phyloP scores from a whole-genome alignment of 53 echinoderm and acorn worm genomes.

The Crossaster papposus region DNA sequence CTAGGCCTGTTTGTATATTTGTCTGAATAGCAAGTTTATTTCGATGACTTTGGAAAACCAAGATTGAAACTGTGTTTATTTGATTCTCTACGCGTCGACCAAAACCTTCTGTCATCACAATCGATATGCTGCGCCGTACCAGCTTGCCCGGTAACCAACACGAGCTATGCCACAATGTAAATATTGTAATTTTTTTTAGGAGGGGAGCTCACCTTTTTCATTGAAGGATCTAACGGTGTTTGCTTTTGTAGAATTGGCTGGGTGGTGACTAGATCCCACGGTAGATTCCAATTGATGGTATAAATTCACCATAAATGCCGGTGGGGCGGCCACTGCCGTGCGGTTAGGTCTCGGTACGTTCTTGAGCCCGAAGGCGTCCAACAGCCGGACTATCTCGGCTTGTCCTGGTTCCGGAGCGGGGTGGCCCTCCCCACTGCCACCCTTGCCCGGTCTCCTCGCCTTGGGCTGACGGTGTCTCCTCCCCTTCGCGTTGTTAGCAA shows the following conservation, averaged over 20 bases:
- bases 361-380: conserved; percentile 72
- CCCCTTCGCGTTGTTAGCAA: conserved; percentile 6
- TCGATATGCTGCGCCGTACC: background rate
- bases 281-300: conserved; percentile 59
- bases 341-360: conserved; percentile 59
- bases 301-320: conserved; percentile 67
- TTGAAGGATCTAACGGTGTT: conserved; percentile 72
- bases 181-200: background rate
- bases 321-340: conserved; percentile 56
- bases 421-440: background rate
- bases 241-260: conserved; percentile 43
- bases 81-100: background rate
- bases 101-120: background rate
- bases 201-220: conserved; percentile 59
- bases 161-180: background rate
- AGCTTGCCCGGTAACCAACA: background rate
- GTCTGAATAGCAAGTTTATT: background rate
- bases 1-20: background rate
- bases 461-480: conserved; percentile 28
- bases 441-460: conserved; percentile 26
- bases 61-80: conserved; percentile 3
- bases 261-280: background rate
- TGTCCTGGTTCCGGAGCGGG: conserved; percentile 4
- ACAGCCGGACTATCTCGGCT: conserved; percentile 57
- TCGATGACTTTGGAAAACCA: background rate